Evolutionary conservation across 2,113 vertebrate species (phyloP), one percentile per base, ranked within the genome.

Genomic region (Micronycteris hirsuta): DNA sequence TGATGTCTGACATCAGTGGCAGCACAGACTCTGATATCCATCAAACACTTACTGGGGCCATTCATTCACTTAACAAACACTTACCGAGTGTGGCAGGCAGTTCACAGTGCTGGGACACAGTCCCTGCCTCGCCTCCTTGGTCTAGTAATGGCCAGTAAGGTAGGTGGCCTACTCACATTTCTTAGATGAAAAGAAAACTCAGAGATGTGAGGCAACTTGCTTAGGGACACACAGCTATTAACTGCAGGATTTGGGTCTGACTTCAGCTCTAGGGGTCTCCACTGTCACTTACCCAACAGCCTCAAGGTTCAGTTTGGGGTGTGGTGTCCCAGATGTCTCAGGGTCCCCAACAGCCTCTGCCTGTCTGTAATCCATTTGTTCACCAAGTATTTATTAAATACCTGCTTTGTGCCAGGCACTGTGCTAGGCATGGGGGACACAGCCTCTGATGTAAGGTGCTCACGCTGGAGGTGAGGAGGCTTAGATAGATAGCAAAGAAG

Each of bases 121-220:
- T 22, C 12, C 11, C 8, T 3, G 4, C 17, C 4, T 5, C 4
- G 2, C 2, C 4, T 49, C 17, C 38, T 22, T 16, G 36, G 54
- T 31, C 49, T 38, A n/a, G 19, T 43, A 15, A 71, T 54, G 63
- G 8, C 26, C n/a, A 63, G 58, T 19, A 78, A 89, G 14, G 28
- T 22, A 58, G 28, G 6, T 38, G 16, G 19, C 58, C 26, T 28
- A 13, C 26, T 87, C 15, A 13, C 13, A 61, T 31, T 88, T 73
- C 76, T n/a, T 26, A 65, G 63, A 58, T 41, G 52, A 56, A 87
- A 45, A 58, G 47, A 49, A 24, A 92, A 54, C 43, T 82, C 84
- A 90, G 81, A 85, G 84, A 63, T 49, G 17, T 65, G 54, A 56
- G 70, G 52, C 16, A 61, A 49, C 14, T 81, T 43, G 3, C 16